phyloP scores from a whole-genome alignment of 2,888 invertebrate genomes.

The Oligia latruncula region DNA sequence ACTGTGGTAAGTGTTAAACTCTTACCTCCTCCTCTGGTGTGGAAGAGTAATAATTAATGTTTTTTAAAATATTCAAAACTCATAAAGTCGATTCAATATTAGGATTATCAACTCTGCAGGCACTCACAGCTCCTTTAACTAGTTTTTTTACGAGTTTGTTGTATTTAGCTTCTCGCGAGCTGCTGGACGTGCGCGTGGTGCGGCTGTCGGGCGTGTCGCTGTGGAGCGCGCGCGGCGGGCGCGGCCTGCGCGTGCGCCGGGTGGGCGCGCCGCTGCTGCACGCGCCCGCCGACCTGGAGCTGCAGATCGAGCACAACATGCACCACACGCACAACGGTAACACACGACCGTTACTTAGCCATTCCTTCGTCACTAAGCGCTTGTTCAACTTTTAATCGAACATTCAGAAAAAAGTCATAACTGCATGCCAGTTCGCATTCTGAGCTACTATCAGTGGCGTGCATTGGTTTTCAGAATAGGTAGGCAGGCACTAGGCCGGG shows the following conservation, averaged over 20 bases:
- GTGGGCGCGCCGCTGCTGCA: slow-evolving; percentile 93
- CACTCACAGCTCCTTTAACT: no score
- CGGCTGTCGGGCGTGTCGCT: slow-evolving; percentile 94
- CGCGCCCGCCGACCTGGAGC: slow-evolving; percentile 94
- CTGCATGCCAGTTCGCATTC: not conserved
- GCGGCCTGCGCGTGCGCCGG: slow-evolving; percentile 83
- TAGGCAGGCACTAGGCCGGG: no score
- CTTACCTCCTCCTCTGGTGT: not conserved
- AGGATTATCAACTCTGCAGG: no score
- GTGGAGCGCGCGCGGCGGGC: slow-evolving; percentile 90
- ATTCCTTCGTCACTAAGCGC: not conserved
- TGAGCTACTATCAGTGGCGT: not conserved
- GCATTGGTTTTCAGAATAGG: no score
- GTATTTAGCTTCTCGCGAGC: rapidly evolving
- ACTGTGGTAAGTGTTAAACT: slow-evolving; percentile 70
- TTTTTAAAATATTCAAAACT: not conserved
- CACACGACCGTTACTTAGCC: no score
- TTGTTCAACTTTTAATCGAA: not conserved
- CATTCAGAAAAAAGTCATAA: not conserved
- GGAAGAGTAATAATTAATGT: not conserved
- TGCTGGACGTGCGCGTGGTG: slow-evolving; percentile 88
- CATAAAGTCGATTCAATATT: not conserved
- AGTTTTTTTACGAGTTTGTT: not conserved
- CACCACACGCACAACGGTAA: slow-evolving; percentile 90
- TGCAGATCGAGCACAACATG: slow-evolving; percentile 96